Evolutionary conservation across 2,888 invertebrate genomes (phyloP), one percentile per base, ranked within the genome.

Genomic region (Idaea dimidiata): DNA sequence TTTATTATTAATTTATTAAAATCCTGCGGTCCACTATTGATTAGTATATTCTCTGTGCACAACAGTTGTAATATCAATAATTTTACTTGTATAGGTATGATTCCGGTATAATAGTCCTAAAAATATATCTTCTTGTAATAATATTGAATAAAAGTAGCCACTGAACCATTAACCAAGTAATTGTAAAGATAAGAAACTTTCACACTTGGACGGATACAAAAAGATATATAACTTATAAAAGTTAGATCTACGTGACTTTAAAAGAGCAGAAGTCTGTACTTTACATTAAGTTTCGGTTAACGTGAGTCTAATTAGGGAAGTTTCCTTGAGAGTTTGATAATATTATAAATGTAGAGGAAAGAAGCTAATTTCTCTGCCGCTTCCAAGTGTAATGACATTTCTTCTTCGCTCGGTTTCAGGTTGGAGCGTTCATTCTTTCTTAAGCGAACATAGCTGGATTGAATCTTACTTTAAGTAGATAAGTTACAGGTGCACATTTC

Each of bases 281-380:
- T 86, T 80, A 82, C 82, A 81, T 83, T 82, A 83, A 86, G 82
- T 86, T 87, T 85, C 67, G 79, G 84, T 83, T 86, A 86, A 83
- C 80, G 83, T 76, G 78, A 78, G 77, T 79, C 80, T 87, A 86
- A 86, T 87, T 86, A 86, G 78, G 79, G 79, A 87, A 87, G 83
- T 86, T 87, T 77, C 68, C 67, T 66, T 67, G 69, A 65, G 75
- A 83, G 80, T 84, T 86, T 72, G 80, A 77, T 86, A 82, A 86
- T 86, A 85, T 83, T 86, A 83, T 84, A 83, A 87, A 85, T 85
- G 84, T 77, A 81, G 78, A 81, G 83, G 80, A 83, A 86, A 84
- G 81, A 80, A 76, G 78, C 72, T 71, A 78, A 82, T 81, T 83
- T 81, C 72, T 66, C 74, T 72, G 76, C 75, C 72, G 71, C 72